Percentiles rank a stretch among this genome's conserved stretches.
Conservation (phyloP, 2,797 vertebrate genomes). For the Melanotaenia trifasciata region DNA sequence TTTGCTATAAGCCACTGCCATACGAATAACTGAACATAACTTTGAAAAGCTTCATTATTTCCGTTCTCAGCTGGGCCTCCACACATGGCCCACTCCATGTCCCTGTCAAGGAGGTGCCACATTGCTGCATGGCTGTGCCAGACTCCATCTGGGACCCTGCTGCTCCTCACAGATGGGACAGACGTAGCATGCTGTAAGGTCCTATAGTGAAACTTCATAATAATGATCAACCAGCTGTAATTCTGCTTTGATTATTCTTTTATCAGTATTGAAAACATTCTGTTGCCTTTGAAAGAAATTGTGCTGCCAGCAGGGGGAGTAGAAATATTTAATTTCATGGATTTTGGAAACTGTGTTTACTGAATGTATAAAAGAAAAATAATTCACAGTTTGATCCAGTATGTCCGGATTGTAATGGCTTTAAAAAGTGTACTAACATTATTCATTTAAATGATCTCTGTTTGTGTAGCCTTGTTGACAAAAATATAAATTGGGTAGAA, state of each 20-base stretch:
- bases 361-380: background rate
- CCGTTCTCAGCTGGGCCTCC: background rate
- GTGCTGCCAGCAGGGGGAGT: background rate
- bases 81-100: conserved; percentile 21
- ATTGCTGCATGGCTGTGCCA: conserved; percentile 54
- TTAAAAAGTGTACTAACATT: background rate
- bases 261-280: background rate
- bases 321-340: background rate
- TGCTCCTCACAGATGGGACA: conserved; percentile 64
- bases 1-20: background rate
- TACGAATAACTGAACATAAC: conserved; percentile 4
- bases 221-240: background rate
- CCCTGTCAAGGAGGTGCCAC: conserved; percentile 44
- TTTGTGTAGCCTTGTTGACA: background rate
- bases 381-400: background rate
- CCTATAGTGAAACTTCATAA: conserved; percentile 8
- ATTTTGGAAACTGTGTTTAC: background rate
- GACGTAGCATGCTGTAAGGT: conserved; percentile 9
- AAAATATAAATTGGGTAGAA: background rate
- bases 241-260: background rate
- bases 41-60: background rate
- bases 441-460: background rate
- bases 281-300: background rate
- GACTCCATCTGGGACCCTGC: conserved; percentile 60
- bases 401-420: background rate